Base-by-base conservation (phyloP, 2,113 vertebrate genomes). In the Bostrychus sinensis region DNA sequence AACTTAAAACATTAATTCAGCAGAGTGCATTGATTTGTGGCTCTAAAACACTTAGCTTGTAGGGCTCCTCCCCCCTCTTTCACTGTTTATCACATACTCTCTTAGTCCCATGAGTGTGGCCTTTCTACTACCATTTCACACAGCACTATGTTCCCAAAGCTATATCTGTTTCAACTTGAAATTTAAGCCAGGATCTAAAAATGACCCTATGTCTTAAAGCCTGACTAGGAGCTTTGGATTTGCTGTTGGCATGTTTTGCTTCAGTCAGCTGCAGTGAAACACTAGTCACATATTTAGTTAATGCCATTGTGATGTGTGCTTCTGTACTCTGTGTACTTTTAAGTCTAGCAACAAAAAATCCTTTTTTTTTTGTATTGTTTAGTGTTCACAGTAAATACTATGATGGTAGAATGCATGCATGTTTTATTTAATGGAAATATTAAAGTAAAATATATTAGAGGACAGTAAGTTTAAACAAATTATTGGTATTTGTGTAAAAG, bases 1-100 rank as follows among this genome's bases (percentile, higher is more conserved):
- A 75, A 78, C 81, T 86, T 89, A 76, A 84, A 89, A 72, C 65
- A 73, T 89, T 81, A 84, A 88, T 85, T 88, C 71, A 75, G 63
- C 56, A 37, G 71, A 82, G 74, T 72, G 77, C 63, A 68, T 56
- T 83, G 72, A 84, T 81, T 70, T 78, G 75, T 69, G 43, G 56
- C 20, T 43, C 22, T 69, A 55, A 81, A 77, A 77, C 74, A 75
- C 77, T 78, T 78, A 63, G 39, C 26, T 3, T 62, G 68, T 58
- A 58, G 45, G 54, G 75, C 63, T 75, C 76, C 68, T 72, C 70
- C 73, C 72, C 62, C 69, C 56, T 59, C 67, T 57, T 38, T 62
- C 66, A 70, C 72, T 82, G 72, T 77, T 84, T 66, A 36, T 76
- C 22, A 54, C 37, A 23, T 19, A 20, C 66, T 56, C 65, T 70